These are phyloP conservation scores for Mustela lutreola DNA, from an alignment of 2,113 vertebrate genomes.

Conservation along the genomic window DNA sequence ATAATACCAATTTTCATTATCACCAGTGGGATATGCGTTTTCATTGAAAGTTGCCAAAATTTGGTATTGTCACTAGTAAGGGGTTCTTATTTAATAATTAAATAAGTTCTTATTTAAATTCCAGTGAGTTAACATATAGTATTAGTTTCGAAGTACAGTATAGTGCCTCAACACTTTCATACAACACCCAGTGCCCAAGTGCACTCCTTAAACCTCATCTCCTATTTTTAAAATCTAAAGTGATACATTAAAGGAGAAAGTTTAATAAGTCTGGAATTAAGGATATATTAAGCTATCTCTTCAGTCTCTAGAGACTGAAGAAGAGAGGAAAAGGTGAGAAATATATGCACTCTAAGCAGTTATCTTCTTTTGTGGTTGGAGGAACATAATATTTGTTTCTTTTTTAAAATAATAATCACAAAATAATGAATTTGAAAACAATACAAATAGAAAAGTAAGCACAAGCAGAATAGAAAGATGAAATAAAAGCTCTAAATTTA, in stretches of 20 bases:
- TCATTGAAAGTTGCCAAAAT: neutral
- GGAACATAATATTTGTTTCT: neutral
- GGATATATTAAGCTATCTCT: neutral
- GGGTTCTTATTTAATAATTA: too few species aligned
- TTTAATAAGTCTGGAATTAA: neutral
- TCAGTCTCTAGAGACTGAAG: neutral
- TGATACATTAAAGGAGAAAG: neutral
- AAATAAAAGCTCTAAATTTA: neutral
- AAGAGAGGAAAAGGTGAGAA: neutral
- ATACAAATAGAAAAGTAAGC: neutral
- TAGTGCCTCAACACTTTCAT: neutral
- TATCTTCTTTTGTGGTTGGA: neutral
- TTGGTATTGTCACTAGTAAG: neutral
- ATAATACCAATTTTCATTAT: neutral
- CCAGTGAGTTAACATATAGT: neutral
- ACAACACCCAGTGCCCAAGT: neutral
- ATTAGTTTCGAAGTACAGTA: neutral
- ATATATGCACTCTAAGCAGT: neutral
- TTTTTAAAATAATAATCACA: constrained; percentile 29
- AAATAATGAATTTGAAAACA: constrained; percentile 22
- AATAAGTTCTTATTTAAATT: neutral
- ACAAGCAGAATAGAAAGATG: neutral
- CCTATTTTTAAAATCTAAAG: neutral
- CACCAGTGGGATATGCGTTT: neutral
- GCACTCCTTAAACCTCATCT: neutral